phyloP scores from a whole-genome alignment of 2,888 invertebrate species.

The Diloba caeruleocephala region DNA sequence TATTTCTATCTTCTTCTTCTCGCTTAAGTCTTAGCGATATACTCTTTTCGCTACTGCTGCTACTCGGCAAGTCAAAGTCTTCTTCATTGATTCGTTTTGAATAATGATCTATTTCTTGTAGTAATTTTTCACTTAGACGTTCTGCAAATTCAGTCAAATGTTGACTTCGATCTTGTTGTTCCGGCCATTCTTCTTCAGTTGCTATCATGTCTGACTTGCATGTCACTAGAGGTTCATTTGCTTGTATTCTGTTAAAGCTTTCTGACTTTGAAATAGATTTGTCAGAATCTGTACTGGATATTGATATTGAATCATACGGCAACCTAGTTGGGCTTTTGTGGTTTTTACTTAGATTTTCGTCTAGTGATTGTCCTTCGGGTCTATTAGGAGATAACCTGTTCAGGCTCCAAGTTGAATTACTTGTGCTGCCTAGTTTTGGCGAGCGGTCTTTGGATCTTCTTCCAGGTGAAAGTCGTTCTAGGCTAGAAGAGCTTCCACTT shows the following conservation, averaged over 20 bases:
- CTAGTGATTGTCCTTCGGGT: slow-evolving; percentile 84
- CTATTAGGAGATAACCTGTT: slow-evolving; percentile 85
- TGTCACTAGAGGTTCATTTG: slow-evolving; percentile 86
- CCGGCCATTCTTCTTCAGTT: slow-evolving; percentile 89
- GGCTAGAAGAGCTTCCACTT: slow-evolving; percentile 85
- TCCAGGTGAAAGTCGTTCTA: slow-evolving; percentile 85
- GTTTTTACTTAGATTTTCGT: slow-evolving; percentile 82
- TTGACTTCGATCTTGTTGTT: slow-evolving; percentile 90
- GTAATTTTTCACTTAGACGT: slow-evolving; percentile 93
- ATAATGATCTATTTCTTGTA: slow-evolving; percentile 93
- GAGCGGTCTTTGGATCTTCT: slow-evolving; percentile 86
- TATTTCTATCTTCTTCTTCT: slow-evolving; percentile 84
- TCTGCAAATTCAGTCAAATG: slow-evolving; percentile 95
- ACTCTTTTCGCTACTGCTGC: slow-evolving; percentile 86
- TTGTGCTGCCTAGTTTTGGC: slow-evolving; percentile 85
- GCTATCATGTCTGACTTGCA: slow-evolving; percentile 85
- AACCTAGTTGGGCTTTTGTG: slow-evolving; percentile 84
- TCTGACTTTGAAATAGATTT: slow-evolving; percentile 87
- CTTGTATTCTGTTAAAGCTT: slow-evolving; percentile 84
- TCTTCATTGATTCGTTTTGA: slow-evolving; percentile 87
- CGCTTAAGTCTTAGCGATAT: slow-evolving; percentile 85
- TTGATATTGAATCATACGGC: slow-evolving; percentile 85
- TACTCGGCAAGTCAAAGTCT: slow-evolving; percentile 86
- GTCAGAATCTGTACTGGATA: slow-evolving; percentile 86
- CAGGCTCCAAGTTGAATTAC: slow-evolving; percentile 86